These are phyloP conservation scores for Rhabdomys dilectus DNA, from an alignment of 2,113 vertebrate species.

Conservation along the genomic window DNA sequence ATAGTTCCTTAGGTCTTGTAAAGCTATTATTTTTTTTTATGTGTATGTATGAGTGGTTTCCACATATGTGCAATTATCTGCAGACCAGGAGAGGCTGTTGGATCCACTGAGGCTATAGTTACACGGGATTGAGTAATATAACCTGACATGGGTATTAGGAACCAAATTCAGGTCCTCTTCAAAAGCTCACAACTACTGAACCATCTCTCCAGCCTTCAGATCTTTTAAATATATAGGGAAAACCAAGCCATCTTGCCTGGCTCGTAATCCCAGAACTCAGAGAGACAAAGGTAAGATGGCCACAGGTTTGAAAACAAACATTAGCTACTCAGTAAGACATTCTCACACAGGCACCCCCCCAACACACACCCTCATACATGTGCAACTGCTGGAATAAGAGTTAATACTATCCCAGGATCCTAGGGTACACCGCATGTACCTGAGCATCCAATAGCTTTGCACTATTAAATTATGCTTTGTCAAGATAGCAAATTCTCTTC, in stretches of 20 bases:
- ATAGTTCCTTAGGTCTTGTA: constrained; percentile 9
- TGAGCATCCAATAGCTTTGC: not conserved
- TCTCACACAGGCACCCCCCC: not conserved
- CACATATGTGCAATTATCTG: not conserved
- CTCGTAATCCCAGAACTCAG: not conserved
- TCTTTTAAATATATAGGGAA: constrained; percentile 13
- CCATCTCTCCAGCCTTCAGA: not conserved
- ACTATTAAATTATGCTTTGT: not conserved
- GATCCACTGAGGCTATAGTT: not conserved
- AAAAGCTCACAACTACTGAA: not conserved
- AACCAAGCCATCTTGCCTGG: not conserved
- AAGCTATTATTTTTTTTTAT: not conserved
- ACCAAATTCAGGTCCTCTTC: not conserved
- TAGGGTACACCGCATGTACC: not conserved
- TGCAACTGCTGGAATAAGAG: not conserved
- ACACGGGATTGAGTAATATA: not conserved
- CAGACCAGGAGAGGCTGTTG: not conserved
- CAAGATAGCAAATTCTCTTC: not conserved
- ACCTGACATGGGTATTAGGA: not conserved
- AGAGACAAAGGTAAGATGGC: not conserved
- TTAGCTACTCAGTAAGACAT: not conserved
- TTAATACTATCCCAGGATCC: not conserved
- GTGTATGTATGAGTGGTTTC: not conserved
- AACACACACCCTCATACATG: not conserved
- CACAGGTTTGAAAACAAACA: not conserved